These are phyloP conservation scores for Sciurus vulgaris DNA, from an alignment of 2,797 vertebrate genomes.

Conservation along the genomic window DNA sequence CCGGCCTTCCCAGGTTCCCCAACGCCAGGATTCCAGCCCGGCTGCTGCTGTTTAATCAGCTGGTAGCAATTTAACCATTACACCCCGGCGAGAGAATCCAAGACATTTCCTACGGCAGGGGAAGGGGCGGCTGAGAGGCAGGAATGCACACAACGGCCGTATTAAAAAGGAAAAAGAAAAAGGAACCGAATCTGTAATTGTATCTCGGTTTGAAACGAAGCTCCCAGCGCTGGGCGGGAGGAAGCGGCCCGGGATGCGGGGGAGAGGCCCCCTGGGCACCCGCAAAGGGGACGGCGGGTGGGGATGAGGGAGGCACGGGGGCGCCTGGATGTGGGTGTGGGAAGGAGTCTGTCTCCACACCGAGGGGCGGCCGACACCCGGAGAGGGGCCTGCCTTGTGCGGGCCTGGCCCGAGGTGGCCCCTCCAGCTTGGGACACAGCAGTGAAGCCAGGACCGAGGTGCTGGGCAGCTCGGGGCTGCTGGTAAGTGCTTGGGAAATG, in stretches of 20 bases:
- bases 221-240: neutral
- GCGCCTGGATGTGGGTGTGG: neutral
- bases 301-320: conserved; percentile 21
- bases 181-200: conserved; percentile 47
- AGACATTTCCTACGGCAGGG: conserved; percentile 84
- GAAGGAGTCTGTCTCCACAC: conserved; percentile 14
- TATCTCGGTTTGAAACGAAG: conserved; percentile 64
- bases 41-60: conserved; percentile 88
- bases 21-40: conserved; percentile 81
- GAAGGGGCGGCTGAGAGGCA: conserved; percentile 72
- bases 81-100: conserved; percentile 85
- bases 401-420: neutral
- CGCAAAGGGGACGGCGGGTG: neutral
- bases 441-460: neutral
- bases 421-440: neutral
- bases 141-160: conserved; percentile 77
- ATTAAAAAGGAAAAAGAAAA: conserved; percentile 61
- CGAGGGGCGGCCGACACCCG: neutral
- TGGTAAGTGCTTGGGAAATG: neutral
- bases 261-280: neutral
- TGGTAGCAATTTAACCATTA: conserved; percentile 88
- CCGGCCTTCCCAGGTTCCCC: conserved; percentile 83
- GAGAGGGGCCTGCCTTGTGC: neutral
- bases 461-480: neutral
- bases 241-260: neutral